Conservation (phyloP, 2,113 vertebrate genomes). For the Polypterus senegalus region DNA sequence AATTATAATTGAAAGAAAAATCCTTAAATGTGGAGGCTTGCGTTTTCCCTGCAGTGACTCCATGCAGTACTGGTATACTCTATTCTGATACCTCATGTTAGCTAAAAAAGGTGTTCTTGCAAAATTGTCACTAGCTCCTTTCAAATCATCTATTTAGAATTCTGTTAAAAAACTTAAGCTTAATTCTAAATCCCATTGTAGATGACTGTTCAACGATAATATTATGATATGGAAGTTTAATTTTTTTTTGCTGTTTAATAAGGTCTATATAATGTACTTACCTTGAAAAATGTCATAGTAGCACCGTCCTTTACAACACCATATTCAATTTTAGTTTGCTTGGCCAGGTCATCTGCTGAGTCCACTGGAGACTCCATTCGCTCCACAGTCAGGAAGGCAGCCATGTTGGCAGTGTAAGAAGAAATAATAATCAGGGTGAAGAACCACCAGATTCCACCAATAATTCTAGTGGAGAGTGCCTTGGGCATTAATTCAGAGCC, state of each 20-base stretch:
- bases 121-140: not conserved
- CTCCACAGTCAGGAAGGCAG: slow-evolving; percentile 91
- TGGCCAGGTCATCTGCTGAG: slow-evolving; percentile 91
- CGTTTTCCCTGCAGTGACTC: too few relatives aligned
- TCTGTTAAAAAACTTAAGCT: not conserved
- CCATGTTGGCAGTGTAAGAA: slow-evolving; percentile 94
- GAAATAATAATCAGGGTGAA: slow-evolving; percentile 98
- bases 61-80: too few relatives aligned
- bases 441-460: slow-evolving; percentile 99
- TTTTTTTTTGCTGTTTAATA: too few relatives aligned
- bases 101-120: too few relatives aligned
- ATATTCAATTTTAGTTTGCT: slow-evolving; percentile 96
- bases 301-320: slow-evolving; percentile 90
- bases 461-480: slow-evolving; percentile 92
- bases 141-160: slow-evolving; percentile 7
- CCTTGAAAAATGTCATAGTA: slow-evolving; percentile 98
- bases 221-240: too few relatives aligned
- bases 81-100: too few relatives aligned
- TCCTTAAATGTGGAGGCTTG: too few relatives aligned
- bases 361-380: slow-evolving; percentile 93
- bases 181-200: not conserved
- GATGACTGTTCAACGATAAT: too few relatives aligned
- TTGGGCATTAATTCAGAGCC: slow-evolving; percentile 98
- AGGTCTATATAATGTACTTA: slow-evolving; percentile 28
- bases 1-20: too few relatives aligned